Base-by-base conservation (phyloP, 2,113 vertebrate genomes). In the Lamprologus lemairii region DNA sequence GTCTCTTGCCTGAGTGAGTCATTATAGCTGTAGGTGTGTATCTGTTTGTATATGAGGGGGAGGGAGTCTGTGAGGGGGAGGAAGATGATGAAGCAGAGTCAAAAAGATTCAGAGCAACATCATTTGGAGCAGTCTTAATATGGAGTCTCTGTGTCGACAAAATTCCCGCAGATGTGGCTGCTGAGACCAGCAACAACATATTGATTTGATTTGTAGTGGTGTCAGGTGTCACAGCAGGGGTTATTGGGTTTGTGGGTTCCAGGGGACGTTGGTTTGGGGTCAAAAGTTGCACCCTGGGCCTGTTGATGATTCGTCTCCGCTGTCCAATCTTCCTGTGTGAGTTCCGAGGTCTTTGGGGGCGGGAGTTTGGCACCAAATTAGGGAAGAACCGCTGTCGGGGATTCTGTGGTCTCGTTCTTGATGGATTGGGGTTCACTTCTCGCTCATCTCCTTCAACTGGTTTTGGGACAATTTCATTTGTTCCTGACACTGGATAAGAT, bases 321-420 rank as follows among this genome's bases (percentile, higher is more conserved):
- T 97, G 97, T 4, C 95, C 94, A 19, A 96, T 93, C 87, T 96
- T 96, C 82, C 93, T 97, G 26, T 97, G 96, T 42, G 96, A 58
- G 90, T 95, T 94, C 65, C 93, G 95, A 13, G 94, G 92, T 45
- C 81, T 94, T 89, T 95, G 95, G 81, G 95, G 91, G 82, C 89
- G 47, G 3, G 55, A 7, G 6, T 90, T 92, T 28, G 83, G 87
- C 0, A 88, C 35, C 4, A 94, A 88, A 19, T 91, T 89, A 9
- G 88, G 88, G 17, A 90, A 87, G 26, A 82, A 33, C 58, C 40
- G 85, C 58, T 82, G 87, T 4, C 12, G 19, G 42, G 81, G 57
- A 13, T 47, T 58, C 26, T 79, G 57, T 82, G 89, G 86, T 82
- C 78, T 83, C 5, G 28, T 26, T 75, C 33, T 86, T n/a, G 79